Percentiles rank a stretch among this genome's conserved stretches.
Evolutionary conservation across 1,140 invertebrate species (phyloP).

Genomic region (Caerostris extrusa): DNA sequence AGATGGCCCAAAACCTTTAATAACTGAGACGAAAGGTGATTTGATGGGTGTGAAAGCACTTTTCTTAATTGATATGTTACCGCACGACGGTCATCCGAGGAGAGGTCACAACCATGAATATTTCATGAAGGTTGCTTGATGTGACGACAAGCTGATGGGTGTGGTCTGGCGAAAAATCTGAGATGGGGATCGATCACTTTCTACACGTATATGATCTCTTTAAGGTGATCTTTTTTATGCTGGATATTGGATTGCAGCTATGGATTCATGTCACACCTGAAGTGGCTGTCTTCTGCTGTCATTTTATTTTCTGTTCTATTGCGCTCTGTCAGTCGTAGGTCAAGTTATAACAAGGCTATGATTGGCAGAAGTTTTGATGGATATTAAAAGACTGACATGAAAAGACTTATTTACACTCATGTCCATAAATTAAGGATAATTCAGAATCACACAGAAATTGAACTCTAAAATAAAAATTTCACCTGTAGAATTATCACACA

Average conservation of each 20-base stretch:
- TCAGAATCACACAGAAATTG: no score
- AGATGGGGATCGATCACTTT: conserved; percentile 9
- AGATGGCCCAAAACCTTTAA: conserved; percentile 6
- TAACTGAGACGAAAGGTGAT: conserved; percentile 45
- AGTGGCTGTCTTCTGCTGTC: not conserved
- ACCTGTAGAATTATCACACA: no score
- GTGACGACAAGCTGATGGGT: not conserved
- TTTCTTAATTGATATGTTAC: conserved; percentile 62
- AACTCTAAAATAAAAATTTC: no score
- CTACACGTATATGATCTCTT: not conserved
- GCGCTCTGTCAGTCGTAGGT: no score
- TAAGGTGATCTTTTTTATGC: not conserved
- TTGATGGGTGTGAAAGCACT: conserved; percentile 59
- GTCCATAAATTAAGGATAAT: no score
- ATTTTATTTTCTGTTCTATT: not conserved
- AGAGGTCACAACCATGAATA: not conserved
- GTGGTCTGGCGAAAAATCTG: conserved; percentile 29
- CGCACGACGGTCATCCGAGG: not conserved
- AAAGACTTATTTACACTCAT: no score
- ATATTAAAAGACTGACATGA: no score
- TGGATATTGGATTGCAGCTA: not conserved
- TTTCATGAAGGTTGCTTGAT: conserved; percentile 27
- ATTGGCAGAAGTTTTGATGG: no score
- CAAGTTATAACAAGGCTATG: no score
- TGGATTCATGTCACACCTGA: not conserved